These are phyloP conservation scores for Oppia nitens DNA, from an alignment of 1,140 invertebrate genomes.

Conservation along the genomic window DNA sequence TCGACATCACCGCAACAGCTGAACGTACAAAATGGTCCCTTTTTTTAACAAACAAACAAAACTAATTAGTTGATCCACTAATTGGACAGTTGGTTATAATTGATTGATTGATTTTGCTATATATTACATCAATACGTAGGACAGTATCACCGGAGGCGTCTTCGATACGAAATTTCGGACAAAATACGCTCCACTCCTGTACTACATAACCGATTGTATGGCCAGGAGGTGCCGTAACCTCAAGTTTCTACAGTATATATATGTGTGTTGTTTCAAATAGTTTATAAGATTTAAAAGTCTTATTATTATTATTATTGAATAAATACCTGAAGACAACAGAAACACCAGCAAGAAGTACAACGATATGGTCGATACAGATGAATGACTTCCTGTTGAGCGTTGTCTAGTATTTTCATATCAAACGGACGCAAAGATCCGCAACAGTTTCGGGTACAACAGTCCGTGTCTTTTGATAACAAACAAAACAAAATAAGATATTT, in stretches of 20 bases:
- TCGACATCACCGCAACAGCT: constrained; percentile 60
- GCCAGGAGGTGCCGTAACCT: constrained; percentile 43
- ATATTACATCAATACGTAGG: constrained; percentile 61
- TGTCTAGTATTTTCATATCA: constrained; percentile 68
- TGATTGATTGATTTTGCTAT: constrained; percentile 32
- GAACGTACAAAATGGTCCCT: constrained; percentile 58
- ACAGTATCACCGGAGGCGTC: constrained; percentile 56
- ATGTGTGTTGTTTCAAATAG: background rate
- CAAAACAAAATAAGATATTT: background rate
- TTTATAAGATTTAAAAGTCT: background rate
- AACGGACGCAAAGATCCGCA: constrained; percentile 55
- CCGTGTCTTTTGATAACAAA: constrained; percentile 23
- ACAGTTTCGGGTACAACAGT: constrained; percentile 55
- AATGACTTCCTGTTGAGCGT: constrained; percentile 55
- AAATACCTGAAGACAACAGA: constrained; percentile 60
- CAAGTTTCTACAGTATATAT: constrained; percentile 57
- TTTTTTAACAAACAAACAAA: background rate
- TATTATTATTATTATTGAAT: background rate
- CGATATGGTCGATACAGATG: constrained; percentile 44
- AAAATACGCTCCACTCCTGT: constrained; percentile 66
- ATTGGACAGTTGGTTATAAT: background rate
- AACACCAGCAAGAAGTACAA: constrained; percentile 58
- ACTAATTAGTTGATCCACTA: too few species aligned
- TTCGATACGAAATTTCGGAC: constrained; percentile 55
- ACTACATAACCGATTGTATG: constrained; percentile 54